Evolutionary conservation across 2,113 vertebrate species (phyloP).

Genomic region (Neopipo cinnamomea): DNA sequence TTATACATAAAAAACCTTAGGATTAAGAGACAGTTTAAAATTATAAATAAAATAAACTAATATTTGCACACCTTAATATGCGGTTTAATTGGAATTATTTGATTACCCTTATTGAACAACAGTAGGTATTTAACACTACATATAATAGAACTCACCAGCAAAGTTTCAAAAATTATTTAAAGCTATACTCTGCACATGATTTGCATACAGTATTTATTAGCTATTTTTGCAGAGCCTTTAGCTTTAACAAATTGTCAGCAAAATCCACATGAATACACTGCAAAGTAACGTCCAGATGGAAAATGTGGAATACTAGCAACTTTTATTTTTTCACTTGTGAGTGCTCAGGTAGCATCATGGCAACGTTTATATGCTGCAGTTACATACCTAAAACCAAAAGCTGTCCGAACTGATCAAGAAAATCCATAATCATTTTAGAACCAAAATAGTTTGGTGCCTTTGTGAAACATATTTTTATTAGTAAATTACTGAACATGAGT

Average conservation of each 20-base stretch:
- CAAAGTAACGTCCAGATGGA: neutral
- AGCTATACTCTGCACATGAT: neutral
- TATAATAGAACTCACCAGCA: neutral
- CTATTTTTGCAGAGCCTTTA: neutral
- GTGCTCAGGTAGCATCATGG: neutral
- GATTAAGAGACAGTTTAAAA: neutral
- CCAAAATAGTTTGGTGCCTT: neutral
- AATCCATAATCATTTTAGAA: neutral
- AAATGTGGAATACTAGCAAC: neutral
- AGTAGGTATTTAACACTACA: neutral
- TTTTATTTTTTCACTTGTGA: neutral
- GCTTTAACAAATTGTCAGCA: neutral
- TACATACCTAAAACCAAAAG: neutral
- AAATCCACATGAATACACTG: neutral
- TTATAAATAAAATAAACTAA: neutral
- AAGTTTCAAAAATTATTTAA: neutral
- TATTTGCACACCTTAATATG: neutral
- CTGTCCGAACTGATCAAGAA: neutral
- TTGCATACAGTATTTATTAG: neutral
- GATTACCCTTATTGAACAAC: neutral
- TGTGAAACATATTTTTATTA: neutral
- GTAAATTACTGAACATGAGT: neutral
- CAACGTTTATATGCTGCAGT: neutral
- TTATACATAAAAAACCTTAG: neutral
- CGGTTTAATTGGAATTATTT: neutral